Conservation (phyloP, 2,113 vertebrate species). For the Oreocharis arfaki region DNA sequence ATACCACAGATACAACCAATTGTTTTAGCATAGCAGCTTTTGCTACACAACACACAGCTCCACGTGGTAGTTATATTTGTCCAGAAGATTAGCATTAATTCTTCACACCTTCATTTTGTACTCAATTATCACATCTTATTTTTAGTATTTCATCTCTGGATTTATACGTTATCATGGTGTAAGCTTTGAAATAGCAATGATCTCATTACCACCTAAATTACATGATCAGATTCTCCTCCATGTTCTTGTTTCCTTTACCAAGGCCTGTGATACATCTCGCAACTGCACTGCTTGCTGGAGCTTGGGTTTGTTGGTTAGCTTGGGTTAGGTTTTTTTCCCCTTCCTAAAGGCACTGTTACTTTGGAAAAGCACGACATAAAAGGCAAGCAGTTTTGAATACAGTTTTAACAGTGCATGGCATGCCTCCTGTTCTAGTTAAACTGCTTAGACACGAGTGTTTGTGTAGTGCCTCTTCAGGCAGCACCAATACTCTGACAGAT, state of each 20-base stretch:
- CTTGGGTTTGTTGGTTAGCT: background rate
- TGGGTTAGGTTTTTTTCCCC: background rate
- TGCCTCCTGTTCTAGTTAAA: background rate
- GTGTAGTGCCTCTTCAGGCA: background rate
- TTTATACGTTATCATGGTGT: background rate
- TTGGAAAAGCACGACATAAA: background rate
- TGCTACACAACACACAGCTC: background rate
- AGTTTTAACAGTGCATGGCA: background rate
- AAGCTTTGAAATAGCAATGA: background rate
- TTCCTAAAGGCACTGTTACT: background rate
- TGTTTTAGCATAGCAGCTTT: background rate
- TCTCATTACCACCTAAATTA: background rate
- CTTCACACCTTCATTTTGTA: background rate
- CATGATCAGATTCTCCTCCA: background rate
- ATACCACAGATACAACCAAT: background rate
- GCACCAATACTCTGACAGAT: background rate
- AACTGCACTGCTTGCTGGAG: background rate
- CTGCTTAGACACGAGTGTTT: background rate
- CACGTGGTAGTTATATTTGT: background rate
- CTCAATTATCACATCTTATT: background rate
- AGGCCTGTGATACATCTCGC: background rate
- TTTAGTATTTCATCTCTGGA: background rate
- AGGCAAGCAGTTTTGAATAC: background rate
- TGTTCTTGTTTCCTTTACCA: background rate
- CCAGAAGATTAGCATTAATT: background rate